Percentiles rank a stretch among this genome's conserved stretches.
Conservation (phyloP, 2,113 vertebrate species). For the Melanocharis versteri region DNA sequence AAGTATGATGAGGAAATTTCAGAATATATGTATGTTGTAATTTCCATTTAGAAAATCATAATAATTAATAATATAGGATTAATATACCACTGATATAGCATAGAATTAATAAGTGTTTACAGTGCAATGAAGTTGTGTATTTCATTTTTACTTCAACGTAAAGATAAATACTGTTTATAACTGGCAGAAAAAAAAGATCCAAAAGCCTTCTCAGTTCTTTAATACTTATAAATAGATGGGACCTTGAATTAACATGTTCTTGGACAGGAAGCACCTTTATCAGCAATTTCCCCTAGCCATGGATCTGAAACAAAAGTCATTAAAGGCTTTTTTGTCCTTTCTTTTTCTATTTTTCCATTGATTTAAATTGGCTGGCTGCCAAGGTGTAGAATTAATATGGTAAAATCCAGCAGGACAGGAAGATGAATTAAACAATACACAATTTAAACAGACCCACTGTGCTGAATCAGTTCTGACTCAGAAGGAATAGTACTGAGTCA, state of each 20-base stretch:
- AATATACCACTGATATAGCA: background rate
- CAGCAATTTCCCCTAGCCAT: background rate
- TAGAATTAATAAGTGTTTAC: background rate
- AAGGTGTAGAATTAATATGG: background rate
- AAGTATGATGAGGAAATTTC: background rate
- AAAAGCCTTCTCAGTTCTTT: background rate
- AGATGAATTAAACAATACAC: background rate
- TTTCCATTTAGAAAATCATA: background rate
- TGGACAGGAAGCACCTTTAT: background rate
- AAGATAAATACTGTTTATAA: background rate
- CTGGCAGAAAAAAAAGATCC: background rate
- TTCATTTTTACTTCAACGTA: background rate
- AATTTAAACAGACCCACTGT: background rate
- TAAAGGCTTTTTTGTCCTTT: background rate
- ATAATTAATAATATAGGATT: background rate
- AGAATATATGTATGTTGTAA: background rate
- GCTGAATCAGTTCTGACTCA: slow-evolving; percentile 28
- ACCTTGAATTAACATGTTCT: background rate
- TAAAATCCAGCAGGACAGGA: background rate
- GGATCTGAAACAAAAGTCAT: background rate
- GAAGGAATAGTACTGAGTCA: background rate
- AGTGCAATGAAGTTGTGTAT: background rate
- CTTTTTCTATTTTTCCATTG: background rate
- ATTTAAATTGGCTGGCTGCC: background rate
- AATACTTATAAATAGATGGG: background rate